Evolutionary conservation across 2,797 vertebrate species (phyloP).

Genomic region (Danio tinwini): DNA sequence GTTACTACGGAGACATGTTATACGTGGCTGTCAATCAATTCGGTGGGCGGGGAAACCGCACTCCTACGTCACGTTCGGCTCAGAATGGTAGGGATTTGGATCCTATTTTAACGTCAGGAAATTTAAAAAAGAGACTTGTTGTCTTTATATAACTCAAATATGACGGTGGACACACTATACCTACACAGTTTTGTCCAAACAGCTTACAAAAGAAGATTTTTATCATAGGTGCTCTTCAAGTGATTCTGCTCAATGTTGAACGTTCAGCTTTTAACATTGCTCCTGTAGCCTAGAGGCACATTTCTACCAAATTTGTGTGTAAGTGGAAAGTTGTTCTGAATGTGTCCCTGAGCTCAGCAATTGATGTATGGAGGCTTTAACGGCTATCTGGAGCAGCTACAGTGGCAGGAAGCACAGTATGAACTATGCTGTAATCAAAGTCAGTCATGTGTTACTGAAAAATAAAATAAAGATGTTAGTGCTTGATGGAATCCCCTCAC

Average conservation of each 20-base stretch:
- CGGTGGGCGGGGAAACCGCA: too few relatives aligned
- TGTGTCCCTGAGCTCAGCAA: background rate
- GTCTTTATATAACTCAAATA: too few relatives aligned
- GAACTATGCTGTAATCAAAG: slow-evolving; percentile 11
- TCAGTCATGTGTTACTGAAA: slow-evolving; percentile 15
- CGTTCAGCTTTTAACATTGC: background rate
- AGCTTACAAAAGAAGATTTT: too few relatives aligned
- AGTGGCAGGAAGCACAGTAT: slow-evolving; percentile 8
- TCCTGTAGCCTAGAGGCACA: background rate
- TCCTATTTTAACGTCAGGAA: too few relatives aligned
- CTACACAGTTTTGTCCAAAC: too few relatives aligned
- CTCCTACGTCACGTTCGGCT: too few relatives aligned
- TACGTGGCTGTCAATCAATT: too few relatives aligned
- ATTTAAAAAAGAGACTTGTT: too few relatives aligned
- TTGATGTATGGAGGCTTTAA: slow-evolving; percentile 50
- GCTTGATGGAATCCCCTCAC: background rate
- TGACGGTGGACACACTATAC: too few relatives aligned
- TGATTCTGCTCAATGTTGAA: background rate
- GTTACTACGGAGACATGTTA: too few relatives aligned
- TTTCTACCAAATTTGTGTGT: slow-evolving; percentile 20
- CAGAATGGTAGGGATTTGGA: too few relatives aligned
- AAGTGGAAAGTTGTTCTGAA: slow-evolving; percentile 56
- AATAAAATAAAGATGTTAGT: slow-evolving; percentile 30
- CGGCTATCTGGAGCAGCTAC: slow-evolving; percentile 28
- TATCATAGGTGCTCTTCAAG: too few relatives aligned